Conservation (phyloP, 2,113 vertebrate genomes). For the Dascyllus trimaculatus region DNA sequence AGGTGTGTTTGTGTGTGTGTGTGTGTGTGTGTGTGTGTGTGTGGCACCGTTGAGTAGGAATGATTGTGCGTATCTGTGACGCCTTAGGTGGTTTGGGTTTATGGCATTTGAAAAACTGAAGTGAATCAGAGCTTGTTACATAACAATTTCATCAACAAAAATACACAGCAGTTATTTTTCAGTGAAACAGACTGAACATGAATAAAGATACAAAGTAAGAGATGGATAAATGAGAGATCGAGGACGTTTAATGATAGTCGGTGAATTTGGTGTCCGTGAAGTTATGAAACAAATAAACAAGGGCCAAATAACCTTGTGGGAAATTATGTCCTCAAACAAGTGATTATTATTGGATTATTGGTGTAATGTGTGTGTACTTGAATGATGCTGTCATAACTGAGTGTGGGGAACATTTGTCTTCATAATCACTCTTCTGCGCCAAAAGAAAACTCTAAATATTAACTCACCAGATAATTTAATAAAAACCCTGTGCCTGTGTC, state of each 20-base stretch:
- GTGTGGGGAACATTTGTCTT: slow-evolving; percentile 5
- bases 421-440: not conserved
- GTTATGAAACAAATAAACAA: slow-evolving; percentile 27
- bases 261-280: not conserved
- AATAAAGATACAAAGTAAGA: slow-evolving; percentile 1
- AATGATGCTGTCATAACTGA: slow-evolving; percentile 16
- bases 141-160: slow-evolving; percentile 10
- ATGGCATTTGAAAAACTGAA: not conserved
- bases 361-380: not conserved
- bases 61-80: not conserved
- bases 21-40: not conserved
- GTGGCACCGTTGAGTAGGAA: not conserved
- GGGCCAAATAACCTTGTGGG: not conserved
- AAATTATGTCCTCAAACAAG: slow-evolving; percentile 9
- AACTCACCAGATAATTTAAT: slow-evolving; percentile 20
- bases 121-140: not conserved
- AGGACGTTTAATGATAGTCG: not conserved
- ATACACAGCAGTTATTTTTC: slow-evolving; percentile 11
- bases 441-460: slow-evolving; percentile 12
- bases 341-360: slow-evolving; percentile 28
- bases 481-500: not conserved
- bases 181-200: not conserved
- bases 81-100: not conserved
- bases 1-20: not conserved
- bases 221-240: too few relatives aligned